These are phyloP conservation scores for Aphidius gifuensis DNA, from an alignment of 1,140 invertebrate species.

Conservation along the genomic window DNA sequence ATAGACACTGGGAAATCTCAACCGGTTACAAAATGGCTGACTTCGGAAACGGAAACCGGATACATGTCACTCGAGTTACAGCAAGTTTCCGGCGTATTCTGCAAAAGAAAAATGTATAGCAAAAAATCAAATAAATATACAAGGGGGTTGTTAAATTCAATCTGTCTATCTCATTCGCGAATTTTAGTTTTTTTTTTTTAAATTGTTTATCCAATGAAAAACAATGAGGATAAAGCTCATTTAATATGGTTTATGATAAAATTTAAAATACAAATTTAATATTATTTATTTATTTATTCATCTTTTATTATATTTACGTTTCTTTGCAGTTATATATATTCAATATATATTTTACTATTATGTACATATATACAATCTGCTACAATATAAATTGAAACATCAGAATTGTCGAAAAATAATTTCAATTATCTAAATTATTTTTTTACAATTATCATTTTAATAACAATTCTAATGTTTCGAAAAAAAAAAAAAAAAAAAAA, in stretches of 20 bases:
- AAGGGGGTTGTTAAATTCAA: constrained; percentile 15
- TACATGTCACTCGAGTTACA: constrained; percentile 54
- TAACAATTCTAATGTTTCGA: not conserved
- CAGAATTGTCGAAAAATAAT: not conserved
- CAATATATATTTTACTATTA: constrained; percentile 44
- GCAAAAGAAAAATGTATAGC: constrained; percentile 4
- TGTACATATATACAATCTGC: constrained; percentile 55
- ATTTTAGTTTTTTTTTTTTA: not conserved
- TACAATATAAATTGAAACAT: constrained; percentile 39
- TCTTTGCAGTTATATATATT: constrained; percentile 45
- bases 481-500: too few relatives aligned
- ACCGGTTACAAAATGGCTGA: constrained; percentile 55
- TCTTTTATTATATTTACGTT: constrained; percentile 38
- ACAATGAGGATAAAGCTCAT: not conserved
- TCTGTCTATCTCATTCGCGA: not conserved
- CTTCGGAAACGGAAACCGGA: constrained; percentile 56
- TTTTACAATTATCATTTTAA: too few relatives aligned
- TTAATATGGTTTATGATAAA: not conserved
- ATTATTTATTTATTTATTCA: constrained; percentile 36
- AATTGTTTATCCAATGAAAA: constrained; percentile 18
- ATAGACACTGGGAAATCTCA: constrained; percentile 49
- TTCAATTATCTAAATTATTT: not conserved
- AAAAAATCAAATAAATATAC: too few relatives aligned
- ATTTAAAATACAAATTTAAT: not conserved
- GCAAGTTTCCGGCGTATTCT: constrained; percentile 45